Percentiles rank a stretch among this genome's conserved stretches.
These are phyloP conservation scores for Anomalospiza imberbis DNA, from an alignment of 2,797 vertebrate species.

Conservation along the genomic window DNA sequence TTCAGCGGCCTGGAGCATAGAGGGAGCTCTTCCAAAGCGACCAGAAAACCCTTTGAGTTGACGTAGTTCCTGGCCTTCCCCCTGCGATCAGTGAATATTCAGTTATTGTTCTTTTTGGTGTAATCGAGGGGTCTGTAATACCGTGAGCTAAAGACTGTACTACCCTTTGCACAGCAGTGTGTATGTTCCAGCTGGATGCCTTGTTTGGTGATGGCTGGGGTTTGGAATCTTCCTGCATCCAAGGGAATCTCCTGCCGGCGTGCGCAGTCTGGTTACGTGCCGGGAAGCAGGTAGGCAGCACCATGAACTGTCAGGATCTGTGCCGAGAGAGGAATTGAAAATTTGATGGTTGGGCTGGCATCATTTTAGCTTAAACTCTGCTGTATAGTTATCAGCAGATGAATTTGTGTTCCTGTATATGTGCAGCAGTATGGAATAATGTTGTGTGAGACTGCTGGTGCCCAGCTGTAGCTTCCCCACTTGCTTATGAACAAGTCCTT, in stretches of 20 bases:
- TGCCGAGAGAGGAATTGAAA: background rate
- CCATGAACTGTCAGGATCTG: background rate
- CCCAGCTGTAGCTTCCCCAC: background rate
- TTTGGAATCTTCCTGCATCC: background rate
- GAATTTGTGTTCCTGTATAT: background rate
- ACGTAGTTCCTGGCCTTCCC: constrained; percentile 28
- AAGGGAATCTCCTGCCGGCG: background rate
- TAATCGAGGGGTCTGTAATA: background rate
- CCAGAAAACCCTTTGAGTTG: background rate
- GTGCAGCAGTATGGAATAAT: background rate
- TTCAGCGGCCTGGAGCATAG: constrained; percentile 10
- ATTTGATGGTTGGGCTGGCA: background rate
- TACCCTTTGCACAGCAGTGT: accelerated
- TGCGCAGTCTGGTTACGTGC: background rate
- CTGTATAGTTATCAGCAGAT: background rate
- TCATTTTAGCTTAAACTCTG: background rate
- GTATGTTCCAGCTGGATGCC: accelerated
- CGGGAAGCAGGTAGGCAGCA: background rate
- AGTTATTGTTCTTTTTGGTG: background rate
- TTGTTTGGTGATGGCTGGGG: background rate
- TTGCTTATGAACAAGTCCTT: background rate
- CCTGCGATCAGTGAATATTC: background rate
- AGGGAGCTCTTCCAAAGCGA: constrained; percentile 44
- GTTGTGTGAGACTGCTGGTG: background rate
- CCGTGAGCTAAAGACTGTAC: accelerated